A percentile compares a stretch with the other conserved stretches of the same genome.
Conservation (phyloP, 2,797 vertebrate species). For the Caiman crocodilus region DNA sequence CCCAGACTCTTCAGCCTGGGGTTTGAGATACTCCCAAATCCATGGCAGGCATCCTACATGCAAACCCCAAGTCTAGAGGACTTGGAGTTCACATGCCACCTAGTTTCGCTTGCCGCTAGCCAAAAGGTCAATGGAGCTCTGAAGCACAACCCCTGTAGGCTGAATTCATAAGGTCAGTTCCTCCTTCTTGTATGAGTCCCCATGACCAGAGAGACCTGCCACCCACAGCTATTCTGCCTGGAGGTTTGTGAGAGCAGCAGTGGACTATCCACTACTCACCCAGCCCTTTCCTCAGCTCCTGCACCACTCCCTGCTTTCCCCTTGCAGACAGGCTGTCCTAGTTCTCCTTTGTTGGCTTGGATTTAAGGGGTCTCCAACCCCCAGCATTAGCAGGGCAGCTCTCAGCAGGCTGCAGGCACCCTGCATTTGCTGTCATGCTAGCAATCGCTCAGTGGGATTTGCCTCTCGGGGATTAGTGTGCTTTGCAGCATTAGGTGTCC, state of each 20-base stretch:
- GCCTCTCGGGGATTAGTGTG: conserved; percentile 58
- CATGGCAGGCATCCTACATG: background rate
- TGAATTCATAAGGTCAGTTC: no score
- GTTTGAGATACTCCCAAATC: background rate
- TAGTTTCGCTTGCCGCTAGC: no score
- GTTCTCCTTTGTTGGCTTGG: background rate
- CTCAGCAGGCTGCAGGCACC: background rate
- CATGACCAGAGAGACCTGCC: no score
- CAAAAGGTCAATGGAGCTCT: no score
- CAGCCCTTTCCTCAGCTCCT: background rate
- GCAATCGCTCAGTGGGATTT: background rate
- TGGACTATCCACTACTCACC: background rate
- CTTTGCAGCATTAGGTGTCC: conserved; percentile 70
- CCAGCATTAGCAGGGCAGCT: background rate
- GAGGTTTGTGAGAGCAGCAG: conserved; percentile 39
- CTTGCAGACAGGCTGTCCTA: background rate
- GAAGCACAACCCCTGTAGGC: no score
- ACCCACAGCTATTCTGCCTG: background rate
- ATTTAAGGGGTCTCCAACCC: background rate
- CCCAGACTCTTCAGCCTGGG: no score
- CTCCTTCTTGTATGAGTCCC: no score
- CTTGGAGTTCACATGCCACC: no score
- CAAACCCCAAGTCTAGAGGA: background rate
- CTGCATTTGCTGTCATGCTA: background rate
- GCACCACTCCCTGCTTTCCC: background rate